phyloP scores from a whole-genome alignment of 2,888 invertebrate genomes.

The Strigamia crassipes region DNA sequence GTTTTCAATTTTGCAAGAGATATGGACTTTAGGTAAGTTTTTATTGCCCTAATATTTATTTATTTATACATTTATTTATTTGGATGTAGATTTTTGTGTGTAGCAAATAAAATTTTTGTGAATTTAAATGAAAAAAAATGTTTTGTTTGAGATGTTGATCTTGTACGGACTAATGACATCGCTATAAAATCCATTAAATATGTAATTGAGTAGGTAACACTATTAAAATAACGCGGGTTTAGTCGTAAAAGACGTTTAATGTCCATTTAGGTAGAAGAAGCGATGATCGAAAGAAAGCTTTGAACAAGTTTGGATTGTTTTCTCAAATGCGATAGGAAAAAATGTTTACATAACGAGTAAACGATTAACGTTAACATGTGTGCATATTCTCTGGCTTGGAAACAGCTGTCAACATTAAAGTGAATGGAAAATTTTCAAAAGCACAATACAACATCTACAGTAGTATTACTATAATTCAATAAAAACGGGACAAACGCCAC shows the following conservation, averaged over 20 bases:
- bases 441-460: too few relatives aligned
- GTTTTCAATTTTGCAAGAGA: constrained; percentile 75
- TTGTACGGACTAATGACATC: not conserved
- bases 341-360: not conserved
- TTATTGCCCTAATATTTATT: constrained; percentile 21
- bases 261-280: not conserved
- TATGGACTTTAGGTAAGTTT: constrained; percentile 80
- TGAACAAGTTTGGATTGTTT: not conserved
- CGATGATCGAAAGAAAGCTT: not conserved
- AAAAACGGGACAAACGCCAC: too few relatives aligned
- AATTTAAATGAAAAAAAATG: too few relatives aligned
- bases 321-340: not conserved
- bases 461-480: too few relatives aligned
- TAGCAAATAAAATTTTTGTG: not conserved
- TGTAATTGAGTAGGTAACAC: not conserved
- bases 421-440: too few relatives aligned
- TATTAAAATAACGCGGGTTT: not conserved
- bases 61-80: not conserved
- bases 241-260: not conserved
- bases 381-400: too few relatives aligned
- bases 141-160: too few relatives aligned
- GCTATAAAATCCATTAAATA: not conserved
- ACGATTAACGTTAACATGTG: not conserved
- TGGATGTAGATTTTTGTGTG: not conserved
- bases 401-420: not conserved